Percentiles rank a stretch among this genome's conserved stretches.
Conservation (phyloP, 1,140 invertebrate genomes). For the Aphelinus atriplicis region DNA sequence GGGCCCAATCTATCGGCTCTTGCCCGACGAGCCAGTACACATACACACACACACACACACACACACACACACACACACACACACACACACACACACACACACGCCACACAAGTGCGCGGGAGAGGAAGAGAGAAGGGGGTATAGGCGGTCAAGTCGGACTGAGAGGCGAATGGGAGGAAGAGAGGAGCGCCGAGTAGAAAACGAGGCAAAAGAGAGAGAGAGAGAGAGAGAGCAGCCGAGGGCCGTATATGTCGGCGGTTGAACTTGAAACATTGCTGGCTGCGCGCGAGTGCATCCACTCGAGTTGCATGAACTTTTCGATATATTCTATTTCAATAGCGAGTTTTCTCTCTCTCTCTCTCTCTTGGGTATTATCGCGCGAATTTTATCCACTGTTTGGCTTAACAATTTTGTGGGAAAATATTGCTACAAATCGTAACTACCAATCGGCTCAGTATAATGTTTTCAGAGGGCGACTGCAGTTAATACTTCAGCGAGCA, state of each 20-base stretch:
- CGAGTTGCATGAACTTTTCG: too few species aligned
- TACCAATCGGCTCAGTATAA: too few species aligned
- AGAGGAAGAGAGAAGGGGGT: neutral
- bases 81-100: neutral
- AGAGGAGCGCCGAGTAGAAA: neutral
- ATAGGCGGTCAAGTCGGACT: neutral
- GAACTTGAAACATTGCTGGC: constrained; percentile 19
- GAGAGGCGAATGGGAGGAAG: neutral
- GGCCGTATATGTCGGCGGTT: constrained; percentile 3
- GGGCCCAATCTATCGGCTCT: constrained; percentile 10
- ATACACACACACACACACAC: neutral
- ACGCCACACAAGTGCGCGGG: neutral
- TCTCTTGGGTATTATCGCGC: too few species aligned
- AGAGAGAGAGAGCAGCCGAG: constrained; percentile 2
- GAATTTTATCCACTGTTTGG: too few species aligned
- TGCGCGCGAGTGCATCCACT: neutral
- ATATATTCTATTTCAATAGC: too few species aligned
- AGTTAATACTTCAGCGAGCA: too few species aligned
- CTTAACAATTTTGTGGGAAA: too few species aligned
- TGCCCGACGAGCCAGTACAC: neutral
- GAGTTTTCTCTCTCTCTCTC: too few species aligned
- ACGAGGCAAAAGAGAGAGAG: neutral
- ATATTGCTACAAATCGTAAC: too few species aligned
- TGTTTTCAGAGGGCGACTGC: too few species aligned
- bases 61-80: neutral